Conservation (phyloP, 2,888 invertebrate genomes). For the Netelia fuscicornis region DNA sequence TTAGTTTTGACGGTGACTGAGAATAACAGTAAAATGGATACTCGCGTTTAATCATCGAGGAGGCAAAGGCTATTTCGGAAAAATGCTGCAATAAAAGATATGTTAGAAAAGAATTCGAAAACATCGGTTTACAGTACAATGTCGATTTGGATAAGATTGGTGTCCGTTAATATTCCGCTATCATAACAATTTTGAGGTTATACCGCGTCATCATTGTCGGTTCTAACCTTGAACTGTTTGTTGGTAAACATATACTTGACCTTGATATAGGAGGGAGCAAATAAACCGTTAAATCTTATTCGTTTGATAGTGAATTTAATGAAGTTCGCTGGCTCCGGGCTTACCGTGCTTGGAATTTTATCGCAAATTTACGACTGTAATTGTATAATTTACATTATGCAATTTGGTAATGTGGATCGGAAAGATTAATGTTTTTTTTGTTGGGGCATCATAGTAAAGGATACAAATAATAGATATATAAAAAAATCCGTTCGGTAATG, state of each 20-base stretch:
- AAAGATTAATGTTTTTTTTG: not conserved
- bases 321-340: not conserved
- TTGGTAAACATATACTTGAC: conserved; percentile 34
- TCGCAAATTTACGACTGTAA: not conserved
- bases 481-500: not conserved
- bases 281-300: not conserved
- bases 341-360: not conserved
- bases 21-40: not conserved
- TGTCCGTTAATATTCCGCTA: not conserved
- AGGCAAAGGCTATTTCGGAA: not conserved
- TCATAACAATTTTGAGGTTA: not conserved
- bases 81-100: not conserved
- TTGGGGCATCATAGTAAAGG: not conserved
- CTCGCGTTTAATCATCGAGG: not conserved
- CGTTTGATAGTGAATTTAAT: not conserved
- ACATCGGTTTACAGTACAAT: not conserved
- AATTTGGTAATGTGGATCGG: not conserved
- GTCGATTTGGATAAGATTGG: not conserved
- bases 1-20: not conserved
- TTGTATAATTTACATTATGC: not conserved
- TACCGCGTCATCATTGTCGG: not conserved
- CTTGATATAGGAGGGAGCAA: conserved; percentile 13
- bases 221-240: conserved; percentile 22
- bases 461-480: not conserved
- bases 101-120: too few relatives aligned